Evolutionary conservation across 2,797 vertebrate genomes (phyloP).

Genomic region (Crenichthys baileyi): DNA sequence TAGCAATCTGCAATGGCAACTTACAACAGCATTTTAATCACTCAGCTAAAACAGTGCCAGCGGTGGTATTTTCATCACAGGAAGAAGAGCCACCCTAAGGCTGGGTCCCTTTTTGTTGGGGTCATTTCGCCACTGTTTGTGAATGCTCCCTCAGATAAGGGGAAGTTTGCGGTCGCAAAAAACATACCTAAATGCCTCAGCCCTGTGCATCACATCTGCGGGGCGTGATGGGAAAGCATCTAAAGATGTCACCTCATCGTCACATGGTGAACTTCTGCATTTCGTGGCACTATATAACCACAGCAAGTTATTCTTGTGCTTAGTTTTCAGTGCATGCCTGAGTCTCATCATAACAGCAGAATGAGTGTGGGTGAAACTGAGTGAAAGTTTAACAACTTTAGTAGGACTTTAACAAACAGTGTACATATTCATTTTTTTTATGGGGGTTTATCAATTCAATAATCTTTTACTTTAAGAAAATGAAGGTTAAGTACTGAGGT

Average conservation of each 20-base stretch:
- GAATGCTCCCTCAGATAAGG: slow-evolving; percentile 55
- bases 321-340: slow-evolving; percentile 44
- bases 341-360: slow-evolving; percentile 26
- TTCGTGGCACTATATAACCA: slow-evolving; percentile 76
- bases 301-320: slow-evolving; percentile 75
- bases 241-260: slow-evolving; percentile 53
- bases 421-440: not conserved
- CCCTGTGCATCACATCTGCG: slow-evolving; percentile 40
- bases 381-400: not conserved
- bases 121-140: slow-evolving; percentile 55
- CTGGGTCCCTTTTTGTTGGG: slow-evolving; percentile 13
- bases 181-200: slow-evolving; percentile 53
- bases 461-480: not conserved
- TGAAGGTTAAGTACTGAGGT: not conserved
- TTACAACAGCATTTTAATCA: not conserved
- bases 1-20: not conserved
- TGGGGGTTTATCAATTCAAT: not conserved
- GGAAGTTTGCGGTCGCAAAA: slow-evolving; percentile 78
- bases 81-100: slow-evolving; percentile 67
- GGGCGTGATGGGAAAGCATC: slow-evolving; percentile 73
- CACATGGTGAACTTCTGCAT: slow-evolving; percentile 78
- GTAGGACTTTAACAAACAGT: not conserved
- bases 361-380: not conserved
- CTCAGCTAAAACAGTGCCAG: not conserved
- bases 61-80: slow-evolving; percentile 58